A percentile compares a stretch with the other conserved stretches of the same genome.
Conservation (phyloP, 2,888 invertebrate species). For the Rutpela maculata region DNA sequence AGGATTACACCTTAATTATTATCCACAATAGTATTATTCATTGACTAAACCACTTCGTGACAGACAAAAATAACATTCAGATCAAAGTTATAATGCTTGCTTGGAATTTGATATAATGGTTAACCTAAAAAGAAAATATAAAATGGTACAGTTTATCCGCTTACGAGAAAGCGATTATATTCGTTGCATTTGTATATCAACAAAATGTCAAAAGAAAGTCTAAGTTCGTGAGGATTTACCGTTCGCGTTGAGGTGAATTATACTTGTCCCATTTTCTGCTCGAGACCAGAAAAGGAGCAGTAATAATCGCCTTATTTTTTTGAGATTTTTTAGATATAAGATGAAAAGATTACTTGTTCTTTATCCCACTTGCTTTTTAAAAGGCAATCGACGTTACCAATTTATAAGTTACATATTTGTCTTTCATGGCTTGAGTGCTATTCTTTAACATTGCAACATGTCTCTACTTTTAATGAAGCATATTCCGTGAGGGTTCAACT, state of each 20-base stretch:
- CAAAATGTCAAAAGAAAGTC: conserved; percentile 3
- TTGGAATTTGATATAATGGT: background rate
- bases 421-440: no score
- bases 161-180: conserved; percentile 3
- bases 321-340: background rate
- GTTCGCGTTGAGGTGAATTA: background rate
- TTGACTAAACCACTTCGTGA: background rate
- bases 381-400: background rate
- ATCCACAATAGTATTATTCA: no score
- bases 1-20: no score
- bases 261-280: background rate
- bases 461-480: no score
- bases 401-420: background rate
- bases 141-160: background rate
- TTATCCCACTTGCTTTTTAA: background rate
- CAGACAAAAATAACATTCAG: background rate
- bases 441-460: no score
- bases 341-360: background rate
- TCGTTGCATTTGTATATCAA: background rate
- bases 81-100: background rate
- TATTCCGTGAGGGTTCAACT: no score
- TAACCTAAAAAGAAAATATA: background rate
- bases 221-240: background rate
- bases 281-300: background rate
- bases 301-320: background rate